Evolutionary conservation across 2,888 invertebrate genomes (phyloP), one percentile per base, ranked within the genome.

Genomic region (Coronaproctus castanopsis): DNA sequence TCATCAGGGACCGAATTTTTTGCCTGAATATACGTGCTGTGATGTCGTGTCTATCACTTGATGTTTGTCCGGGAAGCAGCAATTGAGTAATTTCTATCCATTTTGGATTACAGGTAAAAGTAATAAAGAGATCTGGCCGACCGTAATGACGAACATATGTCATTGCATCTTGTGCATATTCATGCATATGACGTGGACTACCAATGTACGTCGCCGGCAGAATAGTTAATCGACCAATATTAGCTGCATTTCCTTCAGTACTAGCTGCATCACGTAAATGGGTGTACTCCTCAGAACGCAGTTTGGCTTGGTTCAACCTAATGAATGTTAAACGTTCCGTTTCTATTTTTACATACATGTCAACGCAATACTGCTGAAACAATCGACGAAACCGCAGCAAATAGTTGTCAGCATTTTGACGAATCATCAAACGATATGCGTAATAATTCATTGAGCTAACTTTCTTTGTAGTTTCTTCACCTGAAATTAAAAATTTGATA

Each of bases 331-430:
- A 61, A 5, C 69, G 62, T 57, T 70, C 68, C 18, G 65, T 66
- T 61, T 72, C 70, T 21, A 70, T 67, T 63, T 70, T 70, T 0
- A 65, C 69, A 63, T 68, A 71, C 66, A 67, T 66, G 61, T 72
- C 70, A 24, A 71, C 70, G 8, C 66, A 56, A 57, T 63, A 72
- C 62, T 71, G 71, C 57, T 69, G 66, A 23, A 67, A 68, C 2
- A 71, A 62, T 55, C 64, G 59, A 3, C 67, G 62, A 58, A 64
- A 68, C 59, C 60, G 55, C 48, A 66, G 50, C 22, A 68, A 58
- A 52, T 64, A 36, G 61, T 67, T 68, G 57, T 62, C 62, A n/a
- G 52, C 59, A 20, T 57, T 58, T n/a, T 49, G 57, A 59, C 65
- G 55, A 63, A 66, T 62, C 66, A 67, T 67, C 54, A 67, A 58